These are phyloP conservation scores for Garrulus glandarius DNA, from an alignment of 2,797 vertebrate genomes.

Conservation along the genomic window DNA sequence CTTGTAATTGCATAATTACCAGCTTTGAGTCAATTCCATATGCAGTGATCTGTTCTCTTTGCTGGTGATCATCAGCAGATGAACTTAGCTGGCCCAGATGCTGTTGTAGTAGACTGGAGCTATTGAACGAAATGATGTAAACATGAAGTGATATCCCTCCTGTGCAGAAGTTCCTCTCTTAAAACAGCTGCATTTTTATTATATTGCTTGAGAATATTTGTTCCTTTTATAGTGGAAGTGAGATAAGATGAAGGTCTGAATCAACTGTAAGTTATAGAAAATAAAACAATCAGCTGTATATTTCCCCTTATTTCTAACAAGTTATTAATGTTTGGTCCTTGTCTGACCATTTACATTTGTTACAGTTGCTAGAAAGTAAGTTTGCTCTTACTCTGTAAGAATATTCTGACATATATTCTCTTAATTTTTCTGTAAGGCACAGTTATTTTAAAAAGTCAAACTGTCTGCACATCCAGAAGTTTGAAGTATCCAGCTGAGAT, in stretches of 20 bases:
- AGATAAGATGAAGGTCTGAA: background rate
- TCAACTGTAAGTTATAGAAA: background rate
- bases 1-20: background rate
- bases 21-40: background rate
- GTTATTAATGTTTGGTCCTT: background rate
- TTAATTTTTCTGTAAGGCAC: background rate
- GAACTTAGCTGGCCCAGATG: background rate
- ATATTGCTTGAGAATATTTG: background rate
- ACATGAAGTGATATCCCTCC: background rate
- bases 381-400: background rate
- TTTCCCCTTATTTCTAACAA: background rate
- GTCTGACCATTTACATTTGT: background rate
- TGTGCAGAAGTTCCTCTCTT: background rate
- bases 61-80: background rate
- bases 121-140: background rate
- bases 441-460: background rate
- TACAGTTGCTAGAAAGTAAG: background rate
- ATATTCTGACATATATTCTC: background rate
- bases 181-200: background rate
- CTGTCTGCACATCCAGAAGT: background rate
- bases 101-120: background rate
- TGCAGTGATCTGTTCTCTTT: background rate
- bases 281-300: background rate
- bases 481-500: background rate
- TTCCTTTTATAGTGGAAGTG: background rate